phyloP scores from a whole-genome alignment of 2,113 vertebrate genomes.

The Dendrocopos noguchii region DNA sequence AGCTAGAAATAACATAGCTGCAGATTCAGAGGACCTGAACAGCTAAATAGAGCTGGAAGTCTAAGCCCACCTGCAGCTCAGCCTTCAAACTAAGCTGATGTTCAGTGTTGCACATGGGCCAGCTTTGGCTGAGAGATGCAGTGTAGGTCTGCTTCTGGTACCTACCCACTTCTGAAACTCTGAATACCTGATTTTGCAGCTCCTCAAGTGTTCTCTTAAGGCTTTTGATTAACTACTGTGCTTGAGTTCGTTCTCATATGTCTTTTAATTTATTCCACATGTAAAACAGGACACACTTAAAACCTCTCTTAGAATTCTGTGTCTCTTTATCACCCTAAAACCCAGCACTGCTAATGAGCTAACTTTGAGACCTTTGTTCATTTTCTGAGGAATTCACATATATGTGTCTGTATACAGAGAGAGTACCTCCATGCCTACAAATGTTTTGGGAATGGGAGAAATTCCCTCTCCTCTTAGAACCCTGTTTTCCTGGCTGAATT shows the following conservation, averaged over 20 bases:
- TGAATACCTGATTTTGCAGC: too few species aligned
- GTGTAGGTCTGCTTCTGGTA: too few species aligned
- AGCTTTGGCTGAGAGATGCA: too few species aligned
- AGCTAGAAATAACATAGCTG: too few species aligned
- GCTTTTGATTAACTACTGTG: neutral
- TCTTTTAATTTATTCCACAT: neutral
- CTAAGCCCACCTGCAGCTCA: too few species aligned
- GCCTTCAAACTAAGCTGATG: too few species aligned
- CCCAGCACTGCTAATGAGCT: neutral
- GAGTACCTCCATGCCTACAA: neutral
- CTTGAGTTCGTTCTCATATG: neutral
- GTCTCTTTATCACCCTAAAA: neutral
- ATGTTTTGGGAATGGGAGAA: neutral
- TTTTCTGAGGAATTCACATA: neutral
- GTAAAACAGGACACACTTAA: neutral
- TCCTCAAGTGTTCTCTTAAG: neutral
- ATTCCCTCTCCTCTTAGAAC: neutral
- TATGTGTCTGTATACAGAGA: accelerated
- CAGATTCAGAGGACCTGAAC: too few species aligned
- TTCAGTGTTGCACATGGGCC: too few species aligned
- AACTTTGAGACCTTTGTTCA: neutral
- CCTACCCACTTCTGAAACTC: too few species aligned
- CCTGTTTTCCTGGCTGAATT: neutral
- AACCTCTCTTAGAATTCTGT: neutral
- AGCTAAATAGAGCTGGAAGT: too few species aligned